These are phyloP conservation scores for Adelphocoris suturalis DNA, from an alignment of 2,888 invertebrate species.

Conservation along the genomic window DNA sequence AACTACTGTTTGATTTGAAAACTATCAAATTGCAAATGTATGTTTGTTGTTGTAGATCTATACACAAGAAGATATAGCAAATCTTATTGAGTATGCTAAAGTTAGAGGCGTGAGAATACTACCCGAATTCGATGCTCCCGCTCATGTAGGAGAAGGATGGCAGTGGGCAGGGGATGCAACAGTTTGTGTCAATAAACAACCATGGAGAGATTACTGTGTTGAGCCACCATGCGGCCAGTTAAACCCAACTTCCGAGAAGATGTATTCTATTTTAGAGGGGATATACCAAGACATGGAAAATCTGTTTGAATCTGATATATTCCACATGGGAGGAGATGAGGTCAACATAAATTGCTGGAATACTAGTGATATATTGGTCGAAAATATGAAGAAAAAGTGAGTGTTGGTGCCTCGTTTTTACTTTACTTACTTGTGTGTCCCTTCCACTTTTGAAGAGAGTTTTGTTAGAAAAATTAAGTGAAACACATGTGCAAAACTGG, in stretches of 20 bases:
- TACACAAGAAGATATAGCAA: constrained; percentile 78
- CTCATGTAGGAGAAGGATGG: constrained; percentile 90
- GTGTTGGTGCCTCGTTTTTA: neutral
- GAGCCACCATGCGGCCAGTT: constrained; percentile 92
- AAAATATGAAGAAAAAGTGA: constrained; percentile 82
- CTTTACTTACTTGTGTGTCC: too few relatives aligned
- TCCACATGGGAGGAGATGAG: constrained; percentile 90
- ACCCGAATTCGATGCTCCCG: constrained; percentile 93
- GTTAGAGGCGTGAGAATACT: constrained; percentile 90
- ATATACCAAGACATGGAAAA: constrained; percentile 81
- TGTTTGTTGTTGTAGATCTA: constrained; percentile 79
- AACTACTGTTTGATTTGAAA: too few relatives aligned
- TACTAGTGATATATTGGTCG: constrained; percentile 83
- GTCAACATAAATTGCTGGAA: constrained; percentile 86
- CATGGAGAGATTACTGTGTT: constrained; percentile 85
- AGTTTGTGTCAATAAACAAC: constrained; percentile 83
- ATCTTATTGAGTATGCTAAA: constrained; percentile 84
- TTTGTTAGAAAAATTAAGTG: too few relatives aligned
- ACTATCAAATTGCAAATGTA: too few relatives aligned
- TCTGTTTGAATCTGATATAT: constrained; percentile 78
- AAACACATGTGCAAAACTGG: too few relatives aligned
- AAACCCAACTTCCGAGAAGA: constrained; percentile 86
- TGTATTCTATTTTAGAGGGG: constrained; percentile 84
- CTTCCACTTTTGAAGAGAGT: too few relatives aligned
- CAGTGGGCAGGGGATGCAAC: constrained; percentile 84